These are phyloP conservation scores for Cephus runcator DNA, from an alignment of 2,888 invertebrate genomes.

Conservation along the genomic window DNA sequence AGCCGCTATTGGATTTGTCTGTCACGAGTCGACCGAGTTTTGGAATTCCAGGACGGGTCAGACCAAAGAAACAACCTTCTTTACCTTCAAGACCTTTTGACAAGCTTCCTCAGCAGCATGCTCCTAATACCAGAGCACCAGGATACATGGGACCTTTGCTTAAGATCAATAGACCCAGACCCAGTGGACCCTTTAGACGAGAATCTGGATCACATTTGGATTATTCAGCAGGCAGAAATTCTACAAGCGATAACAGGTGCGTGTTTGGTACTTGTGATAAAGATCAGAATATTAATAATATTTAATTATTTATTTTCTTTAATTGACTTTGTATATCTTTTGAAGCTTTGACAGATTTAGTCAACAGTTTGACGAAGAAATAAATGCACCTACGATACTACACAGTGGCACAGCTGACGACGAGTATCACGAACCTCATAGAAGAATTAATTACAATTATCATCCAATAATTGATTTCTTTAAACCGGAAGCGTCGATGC, in stretches of 20 bases:
- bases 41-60: slow-evolving; percentile 38
- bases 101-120: slow-evolving; percentile 61
- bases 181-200: slow-evolving; percentile 55
- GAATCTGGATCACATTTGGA: slow-evolving; percentile 45
- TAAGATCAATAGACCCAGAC: slow-evolving; percentile 47
- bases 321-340: not conserved
- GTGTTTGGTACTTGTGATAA: not conserved
- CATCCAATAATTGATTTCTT: slow-evolving; percentile 88
- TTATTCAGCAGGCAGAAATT: slow-evolving; percentile 37
- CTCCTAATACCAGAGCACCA: slow-evolving; percentile 61
- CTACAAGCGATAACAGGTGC: slow-evolving; percentile 16
- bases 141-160: slow-evolving; percentile 55
- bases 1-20: slow-evolving; percentile 36
- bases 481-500: slow-evolving; percentile 65
- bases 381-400: slow-evolving; percentile 38
- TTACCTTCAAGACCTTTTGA: slow-evolving; percentile 53
- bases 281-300: not conserved
- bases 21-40: slow-evolving; percentile 46
- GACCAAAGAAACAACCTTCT: slow-evolving; percentile 51
- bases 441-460: slow-evolving; percentile 82
- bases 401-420: slow-evolving; percentile 59
- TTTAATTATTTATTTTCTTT: not conserved
- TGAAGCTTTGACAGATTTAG: slow-evolving; percentile 38
- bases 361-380: slow-evolving; percentile 47
- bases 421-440: slow-evolving; percentile 57